Evolutionary conservation across 2,113 vertebrate genomes (phyloP), one percentile per base, ranked within the genome.

Genomic region (Grallaria varia): DNA sequence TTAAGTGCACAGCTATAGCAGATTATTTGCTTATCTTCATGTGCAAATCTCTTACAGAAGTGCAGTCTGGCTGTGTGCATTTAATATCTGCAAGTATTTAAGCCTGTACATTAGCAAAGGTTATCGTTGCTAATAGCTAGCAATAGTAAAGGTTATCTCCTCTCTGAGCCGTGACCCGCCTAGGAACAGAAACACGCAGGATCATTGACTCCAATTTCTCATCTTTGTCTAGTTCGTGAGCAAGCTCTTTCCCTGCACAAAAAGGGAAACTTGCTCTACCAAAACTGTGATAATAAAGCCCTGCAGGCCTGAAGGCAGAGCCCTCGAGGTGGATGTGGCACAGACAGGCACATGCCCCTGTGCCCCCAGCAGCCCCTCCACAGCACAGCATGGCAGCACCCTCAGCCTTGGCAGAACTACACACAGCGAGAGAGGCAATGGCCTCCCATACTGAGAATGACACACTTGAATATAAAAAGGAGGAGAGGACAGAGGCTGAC

Each of bases 341-440:
- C 28, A 69, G 64, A 14, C 0, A 2, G 24, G 8, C 31, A 59
- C 23, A 47, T 39, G 52, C 11, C 20, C 33, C 18, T 0, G 0
- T 9, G 14, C 37, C 19, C 27, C 25, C 1, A 0, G 1, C 15
- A 42, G 64, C 16, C 27, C 20, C 53, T n/a, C 14, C 0, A 2
- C 66, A 30, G 45, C 3, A 3, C 49, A 67, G 53, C 64, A 25
- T 0, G 1, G 62, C 71, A 67, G 47, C 59, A 53, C 3, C 42
- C 28, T 50, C 28, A 25, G 47, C 45, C 84, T 67, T 30, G 35
- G 50, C 59, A 45, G 39, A 27, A 4, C 27, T 6, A 13, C 14
- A 12, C 27, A 3, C 2, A 2, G 23, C 1, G 28, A 20, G 30
- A 58, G 27, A 30, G 37, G 39, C 47, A 59, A 16, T 0, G 17